Conservation (phyloP, 2,113 vertebrate genomes). For the Haemorhous mexicanus region DNA sequence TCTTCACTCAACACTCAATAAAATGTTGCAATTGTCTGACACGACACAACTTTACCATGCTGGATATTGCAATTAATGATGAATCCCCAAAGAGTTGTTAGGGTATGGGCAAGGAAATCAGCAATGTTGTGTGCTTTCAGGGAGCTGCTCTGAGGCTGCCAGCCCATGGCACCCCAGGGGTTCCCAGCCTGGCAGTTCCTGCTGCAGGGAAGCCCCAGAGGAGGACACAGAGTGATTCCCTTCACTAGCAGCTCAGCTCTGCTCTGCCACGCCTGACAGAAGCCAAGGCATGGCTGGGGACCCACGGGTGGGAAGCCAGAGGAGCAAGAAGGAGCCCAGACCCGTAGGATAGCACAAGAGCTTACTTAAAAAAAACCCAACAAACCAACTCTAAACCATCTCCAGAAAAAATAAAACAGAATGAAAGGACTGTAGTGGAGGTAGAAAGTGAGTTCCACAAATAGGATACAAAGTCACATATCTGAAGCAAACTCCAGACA, state of each 20-base stretch:
- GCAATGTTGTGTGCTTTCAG: not conserved
- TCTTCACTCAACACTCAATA: not conserved
- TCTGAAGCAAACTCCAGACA: not conserved
- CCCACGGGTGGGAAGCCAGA: not conserved
- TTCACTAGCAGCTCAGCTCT: not conserved
- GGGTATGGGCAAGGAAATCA: not conserved
- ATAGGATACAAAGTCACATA: not conserved
- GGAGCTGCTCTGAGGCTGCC: not conserved
- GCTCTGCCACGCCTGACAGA: rapidly evolving
- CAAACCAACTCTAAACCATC: not conserved
- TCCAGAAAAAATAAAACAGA: not conserved
- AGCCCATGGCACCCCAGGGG: not conserved
- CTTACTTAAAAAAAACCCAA: not conserved
- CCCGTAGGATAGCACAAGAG: not conserved
- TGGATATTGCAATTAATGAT: not conserved
- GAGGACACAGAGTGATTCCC: not conserved
- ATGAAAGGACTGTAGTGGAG: not conserved
- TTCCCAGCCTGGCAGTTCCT: not conserved
- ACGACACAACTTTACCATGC: not conserved
- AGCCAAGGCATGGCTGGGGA: not conserved
- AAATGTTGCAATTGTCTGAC: not conserved
- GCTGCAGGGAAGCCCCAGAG: not conserved
- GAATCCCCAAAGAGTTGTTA: not conserved
- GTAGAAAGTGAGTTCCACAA: not conserved
- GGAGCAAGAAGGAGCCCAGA: not conserved